These are phyloP conservation scores for Apis florea DNA, from an alignment of 1,140 invertebrate genomes.

Conservation along the genomic window DNA sequence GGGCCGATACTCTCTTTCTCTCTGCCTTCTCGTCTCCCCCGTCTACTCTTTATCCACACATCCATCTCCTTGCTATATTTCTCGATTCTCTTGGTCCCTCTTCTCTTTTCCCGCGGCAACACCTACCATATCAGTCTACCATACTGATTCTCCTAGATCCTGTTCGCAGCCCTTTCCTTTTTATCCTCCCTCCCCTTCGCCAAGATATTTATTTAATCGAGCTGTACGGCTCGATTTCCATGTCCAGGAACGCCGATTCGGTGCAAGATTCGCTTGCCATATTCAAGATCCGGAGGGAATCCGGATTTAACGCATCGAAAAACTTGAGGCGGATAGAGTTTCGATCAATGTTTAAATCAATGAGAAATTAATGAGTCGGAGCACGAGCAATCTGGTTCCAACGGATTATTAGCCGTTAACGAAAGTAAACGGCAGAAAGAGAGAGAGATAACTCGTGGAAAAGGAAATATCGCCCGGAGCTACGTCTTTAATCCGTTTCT, in stretches of 20 bases:
- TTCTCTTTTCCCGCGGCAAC: background rate
- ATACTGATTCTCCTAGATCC: background rate
- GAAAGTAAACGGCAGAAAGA: slow-evolving; percentile 1
- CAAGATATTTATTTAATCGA: too few species aligned
- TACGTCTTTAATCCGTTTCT: slow-evolving; percentile 30
- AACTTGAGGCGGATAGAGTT: background rate
- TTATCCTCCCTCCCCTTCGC: background rate
- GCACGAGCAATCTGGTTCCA: slow-evolving; percentile 1
- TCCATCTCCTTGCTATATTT: slow-evolving; percentile 25
- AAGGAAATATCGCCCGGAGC: slow-evolving; percentile 9
- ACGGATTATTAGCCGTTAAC: slow-evolving; percentile 41
- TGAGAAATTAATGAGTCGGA: slow-evolving; percentile 7
- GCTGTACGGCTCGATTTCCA: too few species aligned
- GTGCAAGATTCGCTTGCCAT: too few species aligned
- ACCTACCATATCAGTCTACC: background rate
- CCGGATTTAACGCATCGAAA: slow-evolving; percentile 10
- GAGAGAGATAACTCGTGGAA: slow-evolving; percentile 17
- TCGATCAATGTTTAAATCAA: slow-evolving; percentile 14
- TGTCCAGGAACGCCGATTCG: too few species aligned
- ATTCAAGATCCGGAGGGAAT: background rate
- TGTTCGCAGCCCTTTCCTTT: background rate
- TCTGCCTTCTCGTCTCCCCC: slow-evolving; percentile 38
- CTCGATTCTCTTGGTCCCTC: slow-evolving; percentile 29
- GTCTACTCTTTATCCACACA: slow-evolving; percentile 29
- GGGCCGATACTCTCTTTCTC: slow-evolving; percentile 53